Base-by-base conservation (phyloP, 2,888 invertebrate species). In the Gari tellinella region DNA sequence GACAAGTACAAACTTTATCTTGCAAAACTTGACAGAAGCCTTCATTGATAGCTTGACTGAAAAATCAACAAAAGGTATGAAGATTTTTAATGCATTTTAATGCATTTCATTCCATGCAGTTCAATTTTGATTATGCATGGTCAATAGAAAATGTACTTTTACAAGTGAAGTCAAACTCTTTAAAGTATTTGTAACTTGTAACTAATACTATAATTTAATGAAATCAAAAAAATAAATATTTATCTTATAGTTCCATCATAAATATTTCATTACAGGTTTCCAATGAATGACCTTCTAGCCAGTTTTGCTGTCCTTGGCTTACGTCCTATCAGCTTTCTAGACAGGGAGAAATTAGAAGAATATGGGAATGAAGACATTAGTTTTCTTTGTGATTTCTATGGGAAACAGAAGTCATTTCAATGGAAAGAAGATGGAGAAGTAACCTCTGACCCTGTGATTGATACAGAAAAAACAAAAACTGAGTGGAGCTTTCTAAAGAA, bases 401-500 rank as follows among this genome's bases (percentile, higher is more conserved):
- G 53, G 14, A 14, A 66, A 31, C 12, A 15, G 10, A 26, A 45
- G 19, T 26, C 45, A 15, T 19, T 45, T n/a, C 26, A 8, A n/a
- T 57, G 57, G 57, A 25, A 26, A 15, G 57, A 57, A 12, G 57
- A 45, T 10, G 31, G 19, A 7, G 26, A 45, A 40, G 51, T 63
- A 12, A 31, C 57, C 41, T 57, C 57, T 41, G 40, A 58, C 25
- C 53, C 70, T 19, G 14, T 58, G 1, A 58, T 70, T 15, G 41
- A 61, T 17, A 19, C 17, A 25, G 46, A 53, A 5, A 21, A 58
- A 26, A 38, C 51, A 5, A 55, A 40, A 23, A 1, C 40, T n/a
- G 73, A 73, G 26, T 73, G 73, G 68, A 19, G 5, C 2, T 14
- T 57, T 2, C 38, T 62, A 7, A 72, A 65, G 38, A 31, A 31